Conservation (phyloP, 2,113 vertebrate genomes). For the Hippopotamus amphibius region DNA sequence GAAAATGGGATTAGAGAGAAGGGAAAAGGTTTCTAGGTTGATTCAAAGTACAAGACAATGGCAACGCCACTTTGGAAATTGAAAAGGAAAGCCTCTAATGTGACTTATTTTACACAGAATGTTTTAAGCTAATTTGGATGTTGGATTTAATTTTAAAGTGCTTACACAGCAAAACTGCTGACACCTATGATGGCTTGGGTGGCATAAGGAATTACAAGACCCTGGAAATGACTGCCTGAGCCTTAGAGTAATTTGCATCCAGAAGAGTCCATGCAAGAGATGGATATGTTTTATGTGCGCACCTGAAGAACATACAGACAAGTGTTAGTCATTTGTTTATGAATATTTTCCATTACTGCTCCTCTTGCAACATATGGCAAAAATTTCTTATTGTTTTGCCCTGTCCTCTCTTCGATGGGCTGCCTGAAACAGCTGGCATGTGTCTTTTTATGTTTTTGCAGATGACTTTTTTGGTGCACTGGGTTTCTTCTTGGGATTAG, state of each 20-base stretch:
- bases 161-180: not conserved
- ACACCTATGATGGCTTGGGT: not conserved
- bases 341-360: conserved; percentile 50
- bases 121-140: conserved; percentile 44
- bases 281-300: not conserved
- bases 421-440: conserved; percentile 34
- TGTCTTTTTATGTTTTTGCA: conserved; percentile 59
- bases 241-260: conserved; percentile 24
- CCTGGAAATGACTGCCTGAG: not conserved
- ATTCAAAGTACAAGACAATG: not conserved
- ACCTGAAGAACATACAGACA: conserved; percentile 54
- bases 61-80: not conserved
- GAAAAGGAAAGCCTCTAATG: not conserved
- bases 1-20: not conserved
- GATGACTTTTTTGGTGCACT: conserved; percentile 34
- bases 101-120: conserved; percentile 13
- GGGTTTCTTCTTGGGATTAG: conserved; percentile 57
- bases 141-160: conserved; percentile 27
- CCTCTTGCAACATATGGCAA: conserved; percentile 37
- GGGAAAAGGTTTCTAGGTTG: not conserved
- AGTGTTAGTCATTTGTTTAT: conserved; percentile 46
- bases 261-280: not conserved
- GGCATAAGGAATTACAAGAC: not conserved
- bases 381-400: conserved; percentile 23
- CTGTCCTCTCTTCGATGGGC: not conserved